Evolutionary conservation across 2,888 invertebrate species (phyloP), one percentile per base, ranked within the genome.

Genomic region (Campoletis raptor): DNA sequence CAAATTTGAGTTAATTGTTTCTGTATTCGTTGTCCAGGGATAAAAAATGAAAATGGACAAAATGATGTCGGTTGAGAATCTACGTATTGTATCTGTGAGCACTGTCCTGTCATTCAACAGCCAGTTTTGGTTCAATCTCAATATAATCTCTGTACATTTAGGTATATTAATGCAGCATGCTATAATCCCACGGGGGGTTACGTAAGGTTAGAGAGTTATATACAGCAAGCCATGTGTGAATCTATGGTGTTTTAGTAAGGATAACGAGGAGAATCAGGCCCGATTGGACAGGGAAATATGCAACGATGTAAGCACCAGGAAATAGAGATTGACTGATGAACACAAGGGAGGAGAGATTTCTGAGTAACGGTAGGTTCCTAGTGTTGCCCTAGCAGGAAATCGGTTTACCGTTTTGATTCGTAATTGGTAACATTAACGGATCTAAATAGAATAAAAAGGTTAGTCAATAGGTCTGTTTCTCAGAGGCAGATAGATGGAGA

Each of bases 271-370:
- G 12, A 61, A 12, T 57, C 24, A 10, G 21, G 12, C 6, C 15
- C 5, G 57, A 30, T 57, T 36, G n/a, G 76, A 77, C 30, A 66
- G 40, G n/a, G 70, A 57, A 30, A 10, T n/a, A 61, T 15, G 52
- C 21, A 30, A 12, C 24, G 30, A 37, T 40, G 69, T 78, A 61
- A 82, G 52, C 79, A 40, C 61, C 64, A 76, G 79, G 64, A 79
- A 74, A 82, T 70, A 42, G 79, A 70, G 61, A 66, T 83, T 48
- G 64, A 74, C 52, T 24, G 64, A n/a, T 70, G 54, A 24, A 70
- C 37, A 67, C 72, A 21, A 21, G 18, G 48, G 15, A 48, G 37
- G 37, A 42, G 18, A 30, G 37, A 54, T 37, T 80, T 66, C 48
- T 21, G 64, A 24, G 54, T 42, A n/a, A 64, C 57, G 66, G 57